Base-by-base conservation (phyloP, 2,797 vertebrate genomes). In the Apogon talboti region DNA sequence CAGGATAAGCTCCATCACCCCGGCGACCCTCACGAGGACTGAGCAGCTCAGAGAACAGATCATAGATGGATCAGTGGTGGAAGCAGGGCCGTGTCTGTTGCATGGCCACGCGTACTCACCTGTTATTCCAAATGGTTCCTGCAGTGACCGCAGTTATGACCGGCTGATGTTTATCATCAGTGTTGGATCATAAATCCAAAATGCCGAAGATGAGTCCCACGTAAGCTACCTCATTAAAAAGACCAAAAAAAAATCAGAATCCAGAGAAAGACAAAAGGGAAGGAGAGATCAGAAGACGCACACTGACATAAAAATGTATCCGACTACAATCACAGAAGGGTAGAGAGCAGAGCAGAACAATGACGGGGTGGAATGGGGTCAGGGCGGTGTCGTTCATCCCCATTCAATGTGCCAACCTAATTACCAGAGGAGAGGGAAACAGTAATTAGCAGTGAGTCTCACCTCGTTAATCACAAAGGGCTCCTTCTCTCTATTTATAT, bases 391-490 rank as follows among this genome's bases (percentile, higher is more conserved):
- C 19, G 95, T 96, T 96, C 94, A 95, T 96, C 95, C 95, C 95
- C 93, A 96, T 97, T 96, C 95, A 95, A 94, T 84, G 92, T 92
- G 92, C 93, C 95, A 96, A 96, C 94, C 96, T 96, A 97, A 98
- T 98, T 98, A 97, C 95, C 93, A 95, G 94, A 93, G 93, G 94
- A 97, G 67, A 84, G 71, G 95, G 96, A 97, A 97, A 95, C 96
- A 94, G 95, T 98, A 98, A 98, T 99, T 98, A 99, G 95, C 95
- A 94, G 74, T 85, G 83, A 96, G 96, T 96, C 96, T 97, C 95
- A 98, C 96, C 96, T 97, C 96, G 94, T 98, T 97, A 97, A 97
- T 98, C 96, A 97, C 94, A 94, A 95, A 95, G 95, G 95, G 94
- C 94, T 96, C 95, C 95, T 95, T 94, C 88, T 89, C 94, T 95